Percentiles rank a stretch among this genome's conserved stretches.
These are phyloP conservation scores for Eupithecia pulchellata DNA, from an alignment of 2,888 invertebrate species.

Conservation along the genomic window DNA sequence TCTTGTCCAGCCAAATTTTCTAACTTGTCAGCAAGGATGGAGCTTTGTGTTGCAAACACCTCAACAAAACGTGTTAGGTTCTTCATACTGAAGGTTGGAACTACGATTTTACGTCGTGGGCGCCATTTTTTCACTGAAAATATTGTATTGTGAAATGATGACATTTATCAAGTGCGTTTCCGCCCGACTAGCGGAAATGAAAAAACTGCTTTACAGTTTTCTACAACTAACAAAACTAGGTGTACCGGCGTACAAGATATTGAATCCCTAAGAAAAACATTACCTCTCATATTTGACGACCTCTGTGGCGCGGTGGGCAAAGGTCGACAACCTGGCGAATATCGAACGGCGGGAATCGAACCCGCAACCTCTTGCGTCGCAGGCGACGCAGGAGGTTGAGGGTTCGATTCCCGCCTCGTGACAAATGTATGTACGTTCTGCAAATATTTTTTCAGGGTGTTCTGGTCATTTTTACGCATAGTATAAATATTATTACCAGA, in stretches of 20 bases:
- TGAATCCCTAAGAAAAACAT: too few species aligned
- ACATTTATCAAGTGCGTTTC: background rate
- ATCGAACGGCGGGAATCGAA: too few species aligned
- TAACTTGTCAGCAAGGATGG: constrained; percentile 57
- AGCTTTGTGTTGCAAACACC: constrained; percentile 61
- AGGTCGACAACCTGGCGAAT: too few species aligned
- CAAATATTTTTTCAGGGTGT: background rate
- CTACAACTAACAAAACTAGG: background rate
- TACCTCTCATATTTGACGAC: too few species aligned
- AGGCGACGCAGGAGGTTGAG: too few species aligned
- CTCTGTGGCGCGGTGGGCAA: too few species aligned
- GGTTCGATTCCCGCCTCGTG: too few species aligned
- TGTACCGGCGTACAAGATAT: too few species aligned
- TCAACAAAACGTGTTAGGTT: constrained; percentile 74
- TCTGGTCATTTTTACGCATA: too few species aligned
- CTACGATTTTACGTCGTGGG: constrained; percentile 84
- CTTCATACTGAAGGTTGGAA: constrained; percentile 87
- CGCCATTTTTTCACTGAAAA: constrained; percentile 84
- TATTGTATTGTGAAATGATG: background rate
- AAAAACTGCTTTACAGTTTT: background rate
- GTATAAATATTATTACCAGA: constrained; percentile 48
- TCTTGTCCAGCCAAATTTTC: constrained; percentile 36
- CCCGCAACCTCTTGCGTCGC: too few species aligned
- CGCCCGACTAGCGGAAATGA: background rate
- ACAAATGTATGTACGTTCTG: too few species aligned